phyloP scores from a whole-genome alignment of 2,888 invertebrate genomes.

The Drosophila limbata region DNA sequence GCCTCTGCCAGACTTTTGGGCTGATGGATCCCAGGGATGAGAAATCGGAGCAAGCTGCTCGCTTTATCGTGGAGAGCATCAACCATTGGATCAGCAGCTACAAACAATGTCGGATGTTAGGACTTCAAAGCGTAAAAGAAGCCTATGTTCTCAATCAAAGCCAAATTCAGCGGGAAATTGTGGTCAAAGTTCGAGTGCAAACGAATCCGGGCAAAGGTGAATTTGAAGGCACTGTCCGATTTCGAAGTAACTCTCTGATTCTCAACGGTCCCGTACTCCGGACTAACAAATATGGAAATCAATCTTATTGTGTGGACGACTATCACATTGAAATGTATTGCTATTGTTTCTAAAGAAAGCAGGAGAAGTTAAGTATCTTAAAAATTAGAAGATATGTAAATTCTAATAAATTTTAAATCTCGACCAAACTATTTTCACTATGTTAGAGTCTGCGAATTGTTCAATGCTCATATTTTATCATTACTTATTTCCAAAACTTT shows the following conservation, averaged over 20 bases:
- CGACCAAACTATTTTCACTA: no score
- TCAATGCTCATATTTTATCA: no score
- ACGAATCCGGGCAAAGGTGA: conserved; percentile 49
- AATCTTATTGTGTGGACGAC: conserved; percentile 49
- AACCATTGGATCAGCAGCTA: conserved; percentile 16
- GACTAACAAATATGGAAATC: conserved; percentile 40
- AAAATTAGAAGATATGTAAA: no score
- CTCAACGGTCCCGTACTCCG: conserved; percentile 50
- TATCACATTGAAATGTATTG: conserved; percentile 52
- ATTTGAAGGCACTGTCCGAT: conserved; percentile 47
- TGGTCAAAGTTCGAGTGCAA: conserved; percentile 40
- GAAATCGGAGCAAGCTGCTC: conserved; percentile 37
- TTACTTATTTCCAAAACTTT: no score
- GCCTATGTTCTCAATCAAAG: conserved; percentile 28
- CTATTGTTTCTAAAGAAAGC: conserved; percentile 28
- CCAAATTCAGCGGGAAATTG: background rate
- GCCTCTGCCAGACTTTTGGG: conserved; percentile 89
- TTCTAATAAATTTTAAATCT: no score
- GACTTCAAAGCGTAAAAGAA: conserved; percentile 12
- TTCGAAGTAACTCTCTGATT: background rate
- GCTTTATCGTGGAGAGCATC: conserved; percentile 50
- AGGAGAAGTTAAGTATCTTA: background rate
- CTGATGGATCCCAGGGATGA: conserved; percentile 19
- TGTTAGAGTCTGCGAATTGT: no score
- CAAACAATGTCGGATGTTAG: conserved; percentile 29